Evolutionary conservation across 2,113 vertebrate species (phyloP).

Genomic region (Oreochromis aureus): DNA sequence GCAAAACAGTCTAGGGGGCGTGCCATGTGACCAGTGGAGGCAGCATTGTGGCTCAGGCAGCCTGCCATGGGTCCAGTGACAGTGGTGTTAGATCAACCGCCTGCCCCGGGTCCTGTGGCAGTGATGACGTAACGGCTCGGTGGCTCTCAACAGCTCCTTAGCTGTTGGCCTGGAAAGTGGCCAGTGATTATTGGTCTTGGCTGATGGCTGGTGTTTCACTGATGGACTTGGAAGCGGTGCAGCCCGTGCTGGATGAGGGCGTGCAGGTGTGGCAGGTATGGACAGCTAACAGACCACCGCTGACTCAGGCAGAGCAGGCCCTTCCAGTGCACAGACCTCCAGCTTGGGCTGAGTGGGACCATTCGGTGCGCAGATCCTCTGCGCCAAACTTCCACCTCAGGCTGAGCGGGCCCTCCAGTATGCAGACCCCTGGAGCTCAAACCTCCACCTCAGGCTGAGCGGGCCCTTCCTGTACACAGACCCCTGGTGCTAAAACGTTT

Average conservation of each 20-base stretch:
- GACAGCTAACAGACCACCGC: neutral
- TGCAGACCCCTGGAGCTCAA: neutral
- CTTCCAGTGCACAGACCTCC: no score
- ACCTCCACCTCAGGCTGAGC: neutral
- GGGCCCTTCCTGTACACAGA: accelerated
- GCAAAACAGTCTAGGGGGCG: no score
- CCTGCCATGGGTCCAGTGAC: neutral
- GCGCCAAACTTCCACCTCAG: no score
- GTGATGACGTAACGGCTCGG: no score
- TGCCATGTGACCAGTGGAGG: neutral
- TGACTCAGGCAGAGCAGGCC: neutral
- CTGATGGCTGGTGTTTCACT: neutral
- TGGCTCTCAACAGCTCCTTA: neutral
- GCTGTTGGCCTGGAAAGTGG: neutral
- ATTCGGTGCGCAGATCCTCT: no score
- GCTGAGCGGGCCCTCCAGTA: neutral
- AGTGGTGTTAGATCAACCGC: no score
- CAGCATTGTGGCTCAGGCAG: neutral
- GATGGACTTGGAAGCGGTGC: neutral
- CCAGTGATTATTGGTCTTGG: neutral
- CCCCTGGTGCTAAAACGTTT: neutral
- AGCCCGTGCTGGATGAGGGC: neutral
- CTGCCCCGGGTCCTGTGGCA: neutral
- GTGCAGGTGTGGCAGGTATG: neutral
- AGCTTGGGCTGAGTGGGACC: no score